Conservation (phyloP, 2,888 invertebrate genomes). For the Eupithecia abbreviata region DNA sequence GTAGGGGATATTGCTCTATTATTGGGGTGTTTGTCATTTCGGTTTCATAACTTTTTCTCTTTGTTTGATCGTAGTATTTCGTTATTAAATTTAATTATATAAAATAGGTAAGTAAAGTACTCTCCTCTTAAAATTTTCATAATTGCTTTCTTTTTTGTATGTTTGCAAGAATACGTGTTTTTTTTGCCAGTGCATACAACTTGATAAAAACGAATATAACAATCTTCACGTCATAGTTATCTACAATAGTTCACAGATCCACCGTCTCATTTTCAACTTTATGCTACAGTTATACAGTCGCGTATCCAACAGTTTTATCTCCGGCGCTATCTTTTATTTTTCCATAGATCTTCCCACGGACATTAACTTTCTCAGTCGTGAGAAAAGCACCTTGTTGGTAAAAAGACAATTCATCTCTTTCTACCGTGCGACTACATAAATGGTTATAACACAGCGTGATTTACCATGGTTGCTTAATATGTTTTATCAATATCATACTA, state of each 20-base stretch:
- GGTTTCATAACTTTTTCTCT: slow-evolving; percentile 7
- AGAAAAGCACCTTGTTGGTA: slow-evolving; percentile 53
- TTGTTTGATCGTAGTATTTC: background rate
- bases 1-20: slow-evolving; percentile 23
- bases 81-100: background rate
- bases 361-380: slow-evolving; percentile 66
- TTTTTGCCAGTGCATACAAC: slow-evolving; percentile 21
- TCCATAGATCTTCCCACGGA: slow-evolving; percentile 55
- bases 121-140: background rate
- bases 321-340: slow-evolving; percentile 32
- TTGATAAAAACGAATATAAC: slow-evolving; percentile 25
- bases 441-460: slow-evolving; percentile 31
- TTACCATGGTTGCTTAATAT: slow-evolving; percentile 23
- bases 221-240: slow-evolving; percentile 31
- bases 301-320: slow-evolving; percentile 25
- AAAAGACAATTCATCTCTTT: slow-evolving; percentile 40
- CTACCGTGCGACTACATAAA: slow-evolving; percentile 31
- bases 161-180: background rate
- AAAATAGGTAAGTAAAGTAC: too few species aligned
- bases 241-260: slow-evolving; percentile 31
- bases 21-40: slow-evolving; percentile 2
- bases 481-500: slow-evolving; percentile 6
- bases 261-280: slow-evolving; percentile 9
- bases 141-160: background rate
- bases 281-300: slow-evolving; percentile 14